These are phyloP conservation scores for Empidonax traillii DNA, from an alignment of 2,113 vertebrate genomes.

Conservation along the genomic window DNA sequence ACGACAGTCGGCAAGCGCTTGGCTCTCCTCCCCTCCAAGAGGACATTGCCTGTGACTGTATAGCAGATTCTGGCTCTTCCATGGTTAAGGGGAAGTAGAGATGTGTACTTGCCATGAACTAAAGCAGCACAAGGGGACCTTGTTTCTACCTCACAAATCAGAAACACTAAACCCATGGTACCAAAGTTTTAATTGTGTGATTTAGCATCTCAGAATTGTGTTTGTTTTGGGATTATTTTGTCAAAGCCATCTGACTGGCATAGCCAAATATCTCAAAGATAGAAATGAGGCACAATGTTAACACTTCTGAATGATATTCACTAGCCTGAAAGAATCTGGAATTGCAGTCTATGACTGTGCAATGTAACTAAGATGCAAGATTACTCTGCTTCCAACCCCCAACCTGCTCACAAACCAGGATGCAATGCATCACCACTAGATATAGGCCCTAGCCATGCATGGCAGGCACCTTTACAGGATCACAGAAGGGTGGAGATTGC, in stretches of 20 bases:
- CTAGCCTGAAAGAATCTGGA: neutral
- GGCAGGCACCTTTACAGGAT: neutral
- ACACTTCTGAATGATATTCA: neutral
- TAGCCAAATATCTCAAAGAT: neutral
- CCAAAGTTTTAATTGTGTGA: neutral
- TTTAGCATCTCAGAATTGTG: neutral
- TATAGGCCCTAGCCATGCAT: fast-evolving
- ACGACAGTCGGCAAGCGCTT: fast-evolving
- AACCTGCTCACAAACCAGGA: neutral
- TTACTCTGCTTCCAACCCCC: neutral
- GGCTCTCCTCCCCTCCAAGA: neutral
- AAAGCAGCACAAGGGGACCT: neutral
- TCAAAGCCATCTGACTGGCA: neutral
- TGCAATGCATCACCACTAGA: neutral
- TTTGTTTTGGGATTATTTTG: neutral
- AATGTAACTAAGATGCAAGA: neutral
- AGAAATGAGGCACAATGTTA: neutral
- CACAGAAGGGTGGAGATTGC: neutral
- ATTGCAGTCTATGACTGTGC: neutral
- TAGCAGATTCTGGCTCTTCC: neutral
- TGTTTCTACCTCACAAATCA: neutral
- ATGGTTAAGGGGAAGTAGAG: neutral
- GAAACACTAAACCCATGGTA: fast-evolving
- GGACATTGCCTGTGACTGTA: fast-evolving
- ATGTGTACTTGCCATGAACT: neutral